Evolutionary conservation across 2,113 vertebrate genomes (phyloP), one percentile per base, ranked within the genome.

Genomic region (Pachycephala philippinensis): DNA sequence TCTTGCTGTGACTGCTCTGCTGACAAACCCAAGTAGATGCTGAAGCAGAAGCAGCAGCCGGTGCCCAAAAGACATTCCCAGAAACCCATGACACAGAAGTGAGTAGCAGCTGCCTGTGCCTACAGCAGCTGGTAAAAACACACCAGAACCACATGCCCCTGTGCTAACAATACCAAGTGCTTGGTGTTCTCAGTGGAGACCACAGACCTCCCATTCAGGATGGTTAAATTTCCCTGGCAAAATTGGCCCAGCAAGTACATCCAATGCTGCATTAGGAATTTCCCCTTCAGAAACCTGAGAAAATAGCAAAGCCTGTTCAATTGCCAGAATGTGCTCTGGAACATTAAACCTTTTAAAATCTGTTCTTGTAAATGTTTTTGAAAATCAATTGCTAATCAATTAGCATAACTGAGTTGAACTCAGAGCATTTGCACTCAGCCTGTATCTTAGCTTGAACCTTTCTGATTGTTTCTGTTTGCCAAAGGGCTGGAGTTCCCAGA

Each of bases 121-220:
- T 35, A 31, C 15, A 40, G 42, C 75, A 44, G 54, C 13, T 53
- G 63, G 23, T 42, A 24, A 20, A 66, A 82, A 13, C 50, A 42
- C 15, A 40, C 30, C 50, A 45, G 60, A 65, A 27, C 17, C 45
- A 22, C 3, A 0, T 8, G 23, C 2, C 39, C 11, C 44, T 30
- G 35, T 30, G 39, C 78, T 53, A 53, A 47, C 11, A 39, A 5
- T 20, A 13, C 45, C 66, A 2, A 2, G 3, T 0, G 1, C 42
- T 54, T 3, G 2, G 49, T 13, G 11, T 21, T 49, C 70, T 59
- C 4, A 0, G 12, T 5, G 35, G 40, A 39, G 15, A 65, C 24
- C 44, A 22, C 7, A 63, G 31, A 31, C 52, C 47, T 57, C 37
- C 11, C 27, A 2, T n/a, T 24, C 13, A 15, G 42, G 30, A 30